A percentile compares a stretch with the other conserved stretches of the same genome.
phyloP scores from a whole-genome alignment of 2,113 vertebrate genomes.

The Cygnus buccinator region DNA sequence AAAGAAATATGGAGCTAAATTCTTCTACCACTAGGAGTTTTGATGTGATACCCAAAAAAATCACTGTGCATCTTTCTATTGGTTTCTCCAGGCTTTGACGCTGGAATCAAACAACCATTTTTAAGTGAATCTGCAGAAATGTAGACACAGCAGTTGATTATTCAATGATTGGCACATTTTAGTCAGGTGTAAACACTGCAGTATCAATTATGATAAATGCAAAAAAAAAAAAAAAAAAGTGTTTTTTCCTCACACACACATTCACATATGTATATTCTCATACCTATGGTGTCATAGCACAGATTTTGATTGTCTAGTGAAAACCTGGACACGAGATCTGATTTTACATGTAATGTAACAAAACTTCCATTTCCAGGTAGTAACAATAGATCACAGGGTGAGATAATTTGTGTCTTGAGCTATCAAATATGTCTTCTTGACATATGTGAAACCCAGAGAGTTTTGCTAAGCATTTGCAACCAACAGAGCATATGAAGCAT shows the following conservation, averaged over 20 bases:
- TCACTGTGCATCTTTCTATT: not conserved
- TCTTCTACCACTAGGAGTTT: not conserved
- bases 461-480: not conserved
- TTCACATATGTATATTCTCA: no score
- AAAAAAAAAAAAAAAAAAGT: not conserved
- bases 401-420: not conserved
- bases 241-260: not conserved
- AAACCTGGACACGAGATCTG: not conserved
- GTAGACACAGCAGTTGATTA: not conserved
- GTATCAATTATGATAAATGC: not conserved
- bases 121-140: not conserved
- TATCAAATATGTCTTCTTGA: not conserved
- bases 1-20: not conserved
- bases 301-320: not conserved
- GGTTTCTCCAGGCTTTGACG: not conserved
- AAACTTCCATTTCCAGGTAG: not conserved
- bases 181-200: not conserved
- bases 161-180: not conserved
- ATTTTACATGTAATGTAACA: not conserved
- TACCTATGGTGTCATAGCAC: not conserved
- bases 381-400: not conserved
- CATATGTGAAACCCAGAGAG: not conserved
- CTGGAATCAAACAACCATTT: not conserved
- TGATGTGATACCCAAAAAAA: no score
- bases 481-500: not conserved